Evolutionary conservation across 2,113 vertebrate species (phyloP).

Genomic region (Myiopsitta monachus): DNA sequence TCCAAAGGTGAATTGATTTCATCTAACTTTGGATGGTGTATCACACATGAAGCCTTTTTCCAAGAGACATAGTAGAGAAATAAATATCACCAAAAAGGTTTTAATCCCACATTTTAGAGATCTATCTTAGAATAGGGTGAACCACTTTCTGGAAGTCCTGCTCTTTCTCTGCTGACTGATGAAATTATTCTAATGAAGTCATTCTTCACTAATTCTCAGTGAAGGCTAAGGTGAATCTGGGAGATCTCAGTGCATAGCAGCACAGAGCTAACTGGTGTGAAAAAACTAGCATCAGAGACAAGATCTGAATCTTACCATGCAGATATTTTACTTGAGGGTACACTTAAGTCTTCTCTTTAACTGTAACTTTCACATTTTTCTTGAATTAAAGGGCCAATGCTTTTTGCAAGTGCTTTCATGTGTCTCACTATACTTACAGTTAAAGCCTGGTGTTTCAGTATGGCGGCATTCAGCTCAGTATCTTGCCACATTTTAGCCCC

Average conservation of each 20-base stretch:
- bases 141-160: background rate
- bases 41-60: background rate
- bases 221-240: background rate
- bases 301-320: background rate
- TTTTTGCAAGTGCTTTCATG: background rate
- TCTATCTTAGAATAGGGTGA: background rate
- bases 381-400: background rate
- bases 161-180: background rate
- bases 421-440: fast-evolving
- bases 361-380: background rate
- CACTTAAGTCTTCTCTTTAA: background rate
- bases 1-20: background rate
- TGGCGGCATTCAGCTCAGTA: background rate
- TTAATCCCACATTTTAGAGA: background rate
- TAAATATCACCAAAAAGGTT: background rate
- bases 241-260: background rate
- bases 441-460: background rate
- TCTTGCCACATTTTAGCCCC: background rate
- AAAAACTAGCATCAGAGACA: background rate
- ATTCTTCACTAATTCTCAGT: background rate
- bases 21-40: background rate
- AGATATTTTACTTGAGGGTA: background rate
- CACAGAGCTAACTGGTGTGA: background rate
- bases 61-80: background rate
- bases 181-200: background rate